Percentiles rank a stretch among this genome's conserved stretches.
These are phyloP conservation scores for Numida meleagris DNA, from an alignment of 2,113 vertebrate genomes.

Conservation along the genomic window DNA sequence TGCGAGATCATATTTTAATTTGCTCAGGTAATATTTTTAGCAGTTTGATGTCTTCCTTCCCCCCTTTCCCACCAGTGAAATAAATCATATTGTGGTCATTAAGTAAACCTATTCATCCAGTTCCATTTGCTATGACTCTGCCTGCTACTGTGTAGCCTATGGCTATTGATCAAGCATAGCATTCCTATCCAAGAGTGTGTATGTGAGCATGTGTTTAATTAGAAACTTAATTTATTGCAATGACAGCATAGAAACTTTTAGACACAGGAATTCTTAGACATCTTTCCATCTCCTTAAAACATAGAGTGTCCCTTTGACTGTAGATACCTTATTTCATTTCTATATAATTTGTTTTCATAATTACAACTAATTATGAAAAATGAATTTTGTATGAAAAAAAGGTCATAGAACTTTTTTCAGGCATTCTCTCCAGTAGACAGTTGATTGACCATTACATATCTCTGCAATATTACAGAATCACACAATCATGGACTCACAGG, in stretches of 20 bases:
- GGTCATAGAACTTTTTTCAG: background rate
- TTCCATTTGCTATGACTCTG: conserved; percentile 65
- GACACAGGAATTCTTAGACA: background rate
- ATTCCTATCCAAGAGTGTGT: conserved; percentile 35
- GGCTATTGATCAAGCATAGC: conserved; percentile 65
- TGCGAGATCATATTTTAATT: conserved; percentile 58
- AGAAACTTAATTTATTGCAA: conserved; percentile 61
- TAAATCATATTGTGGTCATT: conserved; percentile 69
- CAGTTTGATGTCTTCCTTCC: conserved; percentile 47
- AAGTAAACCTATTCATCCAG: conserved; percentile 63
- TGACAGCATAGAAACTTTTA: conserved; percentile 60
- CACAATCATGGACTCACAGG: background rate
- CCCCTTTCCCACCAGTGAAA: conserved; percentile 32
- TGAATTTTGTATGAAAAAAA: background rate
- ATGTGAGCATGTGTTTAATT: conserved; percentile 65
- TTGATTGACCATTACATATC: background rate
- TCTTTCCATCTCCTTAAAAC: background rate
- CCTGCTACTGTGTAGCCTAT: conserved; percentile 25
- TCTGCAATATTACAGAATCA: background rate
- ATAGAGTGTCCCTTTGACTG: background rate
- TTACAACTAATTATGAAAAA: background rate
- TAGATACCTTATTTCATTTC: background rate
- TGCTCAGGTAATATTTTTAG: conserved; percentile 26
- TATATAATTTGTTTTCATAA: background rate
- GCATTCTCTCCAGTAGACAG: background rate